Evolutionary conservation across 2,113 vertebrate genomes (phyloP).

Genomic region (Calypte anna): DNA sequence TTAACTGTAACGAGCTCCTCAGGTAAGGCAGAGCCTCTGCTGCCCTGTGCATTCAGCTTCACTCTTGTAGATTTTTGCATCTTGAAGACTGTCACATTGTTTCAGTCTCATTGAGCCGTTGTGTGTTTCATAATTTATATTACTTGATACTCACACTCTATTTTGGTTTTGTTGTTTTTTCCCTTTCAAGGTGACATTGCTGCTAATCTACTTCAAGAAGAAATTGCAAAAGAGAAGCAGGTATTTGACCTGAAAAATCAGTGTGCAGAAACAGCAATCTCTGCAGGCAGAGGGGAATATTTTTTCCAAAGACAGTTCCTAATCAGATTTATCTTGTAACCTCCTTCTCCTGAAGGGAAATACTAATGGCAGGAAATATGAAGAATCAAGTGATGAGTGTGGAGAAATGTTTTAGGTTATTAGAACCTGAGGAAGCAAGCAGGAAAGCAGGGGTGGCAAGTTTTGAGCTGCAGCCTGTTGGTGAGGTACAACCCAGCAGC

Average conservation of each 20-base stretch:
- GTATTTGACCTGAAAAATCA: conserved; percentile 64
- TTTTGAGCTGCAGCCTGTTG: background rate
- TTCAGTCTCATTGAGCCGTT: no score
- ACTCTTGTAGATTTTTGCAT: background rate
- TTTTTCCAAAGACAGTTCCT: background rate
- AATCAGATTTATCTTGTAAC: background rate
- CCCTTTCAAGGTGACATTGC: conserved; percentile 79
- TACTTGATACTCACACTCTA: background rate
- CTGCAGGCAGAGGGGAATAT: background rate
- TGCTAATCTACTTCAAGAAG: conserved; percentile 81
- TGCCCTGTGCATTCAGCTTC: background rate
- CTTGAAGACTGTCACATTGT: background rate
- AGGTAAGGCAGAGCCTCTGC: conserved; percentile 55
- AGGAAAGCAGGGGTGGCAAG: background rate
- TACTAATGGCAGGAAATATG: background rate
- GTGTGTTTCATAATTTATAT: background rate
- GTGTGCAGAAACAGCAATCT: background rate
- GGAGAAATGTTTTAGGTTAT: background rate
- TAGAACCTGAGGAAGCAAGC: background rate
- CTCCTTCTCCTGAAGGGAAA: background rate
- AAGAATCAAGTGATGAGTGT: background rate
- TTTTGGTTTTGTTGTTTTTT: background rate
- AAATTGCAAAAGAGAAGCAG: conserved; percentile 87
- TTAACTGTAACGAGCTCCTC: conserved; percentile 49
- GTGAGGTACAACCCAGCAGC: background rate